Base-by-base conservation (phyloP, 1,140 invertebrate genomes). In the Antheraea mylitta region DNA sequence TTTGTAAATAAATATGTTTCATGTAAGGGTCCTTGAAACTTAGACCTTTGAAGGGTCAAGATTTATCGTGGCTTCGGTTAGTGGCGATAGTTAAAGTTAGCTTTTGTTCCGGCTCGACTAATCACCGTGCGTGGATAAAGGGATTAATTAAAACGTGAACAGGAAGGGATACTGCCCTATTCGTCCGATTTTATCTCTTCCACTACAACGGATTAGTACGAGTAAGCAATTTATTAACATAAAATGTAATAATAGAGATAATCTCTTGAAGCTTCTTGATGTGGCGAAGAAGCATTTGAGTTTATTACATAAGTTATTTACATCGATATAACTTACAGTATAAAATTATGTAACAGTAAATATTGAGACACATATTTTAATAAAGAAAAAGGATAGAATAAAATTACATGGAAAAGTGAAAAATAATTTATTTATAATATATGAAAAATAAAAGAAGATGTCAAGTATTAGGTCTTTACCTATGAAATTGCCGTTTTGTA, bases 11-110 rank as follows among this genome's bases (percentile, higher is more conserved):
- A 53, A 16, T 53, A 53, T 9, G 16, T 13, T 53, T 53, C 13
- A 16, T 53, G 16, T n/a, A 53, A 16, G 10, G 45, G 45, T n/a
- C 45, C 45, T 53, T 53, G 45, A 53, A 53, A 53, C 45, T 53
- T 53, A 6, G 45, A 16, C 45, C 45, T 53, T 53, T 53, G 45
- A 53, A 53, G 45, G 45, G 45, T 53, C 45, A 53, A 53, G 45
- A 53, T 53, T 16, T 53, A 53, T 53, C 13, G 45, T 53, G 45
- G 45, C 45, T 53, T 53, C 45, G 45, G 45, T 53, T 53, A 53
- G 45, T 13, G 16, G 9, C 13, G 45, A 53, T 53, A 53, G 45
- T 53, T 53, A n/a, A 53, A 53, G 45, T 53, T 53, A 13, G 45
- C 45, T 53, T 53, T 53, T 53, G 45, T 53, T 53, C 45, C 45